Percentiles rank a stretch among this genome's conserved stretches.
Conservation (phyloP, 2,888 invertebrate genomes). For the Cataglyphis rosenhaueri region DNA sequence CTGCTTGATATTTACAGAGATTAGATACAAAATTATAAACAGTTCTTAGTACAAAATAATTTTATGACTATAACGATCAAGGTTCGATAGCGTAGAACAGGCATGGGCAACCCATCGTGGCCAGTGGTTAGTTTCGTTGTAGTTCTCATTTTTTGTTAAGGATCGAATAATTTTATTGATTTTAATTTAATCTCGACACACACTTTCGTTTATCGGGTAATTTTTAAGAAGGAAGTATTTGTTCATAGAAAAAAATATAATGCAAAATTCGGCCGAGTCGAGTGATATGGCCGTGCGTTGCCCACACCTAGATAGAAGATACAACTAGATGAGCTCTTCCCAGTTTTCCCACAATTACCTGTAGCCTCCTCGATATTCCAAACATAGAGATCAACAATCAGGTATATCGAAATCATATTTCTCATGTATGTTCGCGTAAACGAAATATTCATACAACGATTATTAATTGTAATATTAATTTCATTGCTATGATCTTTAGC, state of each 20-base stretch:
- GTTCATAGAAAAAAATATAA: slow-evolving; percentile 1
- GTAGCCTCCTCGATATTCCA: slow-evolving; percentile 70
- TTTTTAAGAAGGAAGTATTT: slow-evolving; percentile 1
- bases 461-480: background rate
- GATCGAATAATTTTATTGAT: background rate
- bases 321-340: slow-evolving; percentile 78
- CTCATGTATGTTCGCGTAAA: slow-evolving; percentile 18
- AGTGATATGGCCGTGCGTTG: slow-evolving; percentile 56
- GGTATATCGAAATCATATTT: slow-evolving; percentile 57
- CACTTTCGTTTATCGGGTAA: background rate
- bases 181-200: background rate
- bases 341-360: slow-evolving; percentile 73
- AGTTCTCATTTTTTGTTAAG: background rate
- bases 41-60: slow-evolving; percentile 83
- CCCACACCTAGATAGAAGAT: slow-evolving; percentile 72
- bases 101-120: slow-evolving; percentile 65
- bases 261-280: background rate
- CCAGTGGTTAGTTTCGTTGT: slow-evolving; percentile 38
- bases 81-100: slow-evolving; percentile 78
- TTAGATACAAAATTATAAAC: slow-evolving; percentile 84
- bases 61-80: slow-evolving; percentile 82
- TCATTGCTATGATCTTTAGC: slow-evolving; percentile 20
- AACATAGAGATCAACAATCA: slow-evolving; percentile 65
- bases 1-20: slow-evolving; percentile 83
- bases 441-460: slow-evolving; percentile 23